Evolutionary conservation across 64 coral and sea anemone genomes (phyloP).

Genomic region (Actinia equina): DNA sequence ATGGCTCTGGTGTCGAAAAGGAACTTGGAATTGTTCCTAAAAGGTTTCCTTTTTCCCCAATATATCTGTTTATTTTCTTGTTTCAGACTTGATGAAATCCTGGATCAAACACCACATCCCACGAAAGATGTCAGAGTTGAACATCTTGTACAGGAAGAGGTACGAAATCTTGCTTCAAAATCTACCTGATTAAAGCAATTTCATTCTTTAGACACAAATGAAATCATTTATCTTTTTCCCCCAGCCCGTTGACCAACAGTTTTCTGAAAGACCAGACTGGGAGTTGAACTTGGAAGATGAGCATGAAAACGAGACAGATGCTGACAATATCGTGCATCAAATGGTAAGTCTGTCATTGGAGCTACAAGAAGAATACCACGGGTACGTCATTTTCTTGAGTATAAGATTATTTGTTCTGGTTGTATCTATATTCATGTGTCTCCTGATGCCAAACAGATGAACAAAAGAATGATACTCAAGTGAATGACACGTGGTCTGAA

Average conservation of each 20-base stretch:
- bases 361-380: neutral
- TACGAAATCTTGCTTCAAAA: no score
- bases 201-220: no score
- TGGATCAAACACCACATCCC: neutral
- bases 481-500: no score
- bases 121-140: neutral
- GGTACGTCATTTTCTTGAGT: no score
- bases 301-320: neutral
- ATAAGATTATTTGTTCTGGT: neutral
- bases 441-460: no score
- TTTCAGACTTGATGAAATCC: neutral
- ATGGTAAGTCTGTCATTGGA: neutral
- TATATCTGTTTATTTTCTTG: neutral
- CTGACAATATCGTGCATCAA: neutral
- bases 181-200: no score
- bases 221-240: neutral
- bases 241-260: slow-evolving; percentile 7
- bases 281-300: slow-evolving; percentile 14
- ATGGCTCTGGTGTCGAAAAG: neutral
- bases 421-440: no score
- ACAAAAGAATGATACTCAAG: no score
- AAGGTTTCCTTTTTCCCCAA: neutral
- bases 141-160: neutral
- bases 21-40: no score
- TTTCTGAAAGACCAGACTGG: neutral